These are phyloP conservation scores for Clarias batrachus DNA, from an alignment of 2,113 vertebrate genomes.

Conservation along the genomic window DNA sequence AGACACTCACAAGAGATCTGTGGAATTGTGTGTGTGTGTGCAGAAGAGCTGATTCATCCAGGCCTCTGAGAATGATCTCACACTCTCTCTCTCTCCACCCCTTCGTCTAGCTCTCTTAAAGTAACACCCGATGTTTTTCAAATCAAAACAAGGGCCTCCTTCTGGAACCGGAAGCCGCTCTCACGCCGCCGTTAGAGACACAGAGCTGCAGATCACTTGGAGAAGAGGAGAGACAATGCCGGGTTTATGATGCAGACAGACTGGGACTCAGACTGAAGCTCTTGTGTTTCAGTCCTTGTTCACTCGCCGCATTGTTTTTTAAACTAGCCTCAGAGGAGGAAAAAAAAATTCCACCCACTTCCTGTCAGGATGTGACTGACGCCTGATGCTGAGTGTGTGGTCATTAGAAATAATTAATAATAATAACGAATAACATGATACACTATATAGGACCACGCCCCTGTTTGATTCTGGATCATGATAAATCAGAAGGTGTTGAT, in stretches of 20 bases:
- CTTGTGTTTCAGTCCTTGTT: not conserved
- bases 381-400: not conserved
- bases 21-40: constrained; percentile 14
- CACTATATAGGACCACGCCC: not conserved
- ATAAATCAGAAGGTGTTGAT: not conserved
- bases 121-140: constrained; percentile 46
- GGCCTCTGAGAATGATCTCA: constrained; percentile 48
- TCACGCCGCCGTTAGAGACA: not conserved
- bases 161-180: not conserved
- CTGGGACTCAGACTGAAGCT: not conserved
- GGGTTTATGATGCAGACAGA: not conserved
- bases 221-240: not conserved
- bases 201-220: constrained; percentile 1
- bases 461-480: not conserved
- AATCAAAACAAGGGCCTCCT: constrained; percentile 54
- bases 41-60: constrained; percentile 52
- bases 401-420: too few relatives aligned
- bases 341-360: not conserved
- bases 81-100: constrained; percentile 35
- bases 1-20: constrained; percentile 2
- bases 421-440: too few relatives aligned
- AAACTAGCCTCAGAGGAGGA: not conserved
- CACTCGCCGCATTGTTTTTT: not conserved
- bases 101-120: constrained; percentile 51
- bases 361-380: not conserved